Evolutionary conservation across 1,140 invertebrate species (phyloP).

Genomic region (Heliothis subflexa): DNA sequence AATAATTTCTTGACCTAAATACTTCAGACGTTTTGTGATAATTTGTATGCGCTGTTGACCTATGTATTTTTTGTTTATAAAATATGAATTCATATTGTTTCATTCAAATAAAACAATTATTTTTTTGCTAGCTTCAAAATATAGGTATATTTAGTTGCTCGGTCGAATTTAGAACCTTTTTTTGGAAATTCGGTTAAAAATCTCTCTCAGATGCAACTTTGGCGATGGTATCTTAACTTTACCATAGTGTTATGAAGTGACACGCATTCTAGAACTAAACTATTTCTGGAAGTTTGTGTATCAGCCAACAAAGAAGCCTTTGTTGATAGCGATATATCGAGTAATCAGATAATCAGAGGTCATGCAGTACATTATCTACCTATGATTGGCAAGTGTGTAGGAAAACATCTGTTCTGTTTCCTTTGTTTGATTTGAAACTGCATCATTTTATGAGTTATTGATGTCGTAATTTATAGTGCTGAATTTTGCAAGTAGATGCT

Average conservation of each 20-base stretch:
- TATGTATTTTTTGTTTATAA: conserved; percentile 27
- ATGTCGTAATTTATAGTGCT: background rate
- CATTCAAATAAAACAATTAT: too few species aligned
- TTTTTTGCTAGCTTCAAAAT: too few species aligned
- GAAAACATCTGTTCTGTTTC: background rate
- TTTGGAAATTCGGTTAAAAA: too few species aligned
- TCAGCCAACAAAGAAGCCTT: conserved; percentile 2
- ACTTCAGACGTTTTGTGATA: conserved; percentile 19
- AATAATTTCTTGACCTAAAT: conserved; percentile 31
- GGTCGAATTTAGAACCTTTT: too few species aligned
- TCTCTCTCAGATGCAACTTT: too few species aligned
- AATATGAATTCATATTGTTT: too few species aligned
- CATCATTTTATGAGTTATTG: too few species aligned
- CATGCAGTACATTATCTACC: background rate
- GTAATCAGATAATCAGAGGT: conserved; percentile 13
- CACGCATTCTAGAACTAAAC: background rate
- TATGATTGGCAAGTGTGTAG: background rate
- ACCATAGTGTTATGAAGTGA: too few species aligned
- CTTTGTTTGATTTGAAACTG: background rate
- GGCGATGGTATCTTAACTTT: too few species aligned
- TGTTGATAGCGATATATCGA: conserved; percentile 3
- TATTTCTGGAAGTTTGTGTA: background rate
- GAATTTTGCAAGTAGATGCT: too few species aligned
- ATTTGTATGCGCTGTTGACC: conserved; percentile 43
- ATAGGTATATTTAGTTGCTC: too few species aligned